Evolutionary conservation across 2,113 vertebrate genomes (phyloP).

Genomic region (Xenus cinereus): DNA sequence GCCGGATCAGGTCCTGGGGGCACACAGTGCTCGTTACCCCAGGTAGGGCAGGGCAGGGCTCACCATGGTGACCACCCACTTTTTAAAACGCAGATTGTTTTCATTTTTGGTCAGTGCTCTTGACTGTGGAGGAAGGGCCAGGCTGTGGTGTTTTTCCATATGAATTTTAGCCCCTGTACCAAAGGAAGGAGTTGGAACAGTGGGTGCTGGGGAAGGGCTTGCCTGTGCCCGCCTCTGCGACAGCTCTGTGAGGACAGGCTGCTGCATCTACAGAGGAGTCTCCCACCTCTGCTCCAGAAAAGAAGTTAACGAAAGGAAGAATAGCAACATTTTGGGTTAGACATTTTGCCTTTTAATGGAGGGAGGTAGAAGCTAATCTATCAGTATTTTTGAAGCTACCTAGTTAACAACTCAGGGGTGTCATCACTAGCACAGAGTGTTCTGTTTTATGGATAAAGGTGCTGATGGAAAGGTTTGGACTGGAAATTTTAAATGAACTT

Average conservation of each 20-base stretch:
- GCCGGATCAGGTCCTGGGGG: conserved; percentile 44
- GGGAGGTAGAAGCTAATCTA: not conserved
- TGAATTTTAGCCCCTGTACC: conserved; percentile 25
- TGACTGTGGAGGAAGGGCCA: conserved; percentile 49
- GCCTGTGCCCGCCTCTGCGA: accelerated
- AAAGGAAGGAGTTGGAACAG: not conserved
- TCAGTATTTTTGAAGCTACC: not conserved
- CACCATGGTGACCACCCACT: conserved; percentile 73
- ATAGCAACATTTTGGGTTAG: not conserved
- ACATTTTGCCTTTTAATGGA: not conserved
- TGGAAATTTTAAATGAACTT: not conserved
- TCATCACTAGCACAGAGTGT: not conserved
- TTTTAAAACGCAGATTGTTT: conserved; percentile 60
- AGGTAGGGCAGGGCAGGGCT: conserved; percentile 78
- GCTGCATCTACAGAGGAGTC: not conserved
- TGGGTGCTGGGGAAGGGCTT: not conserved
- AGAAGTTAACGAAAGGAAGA: not conserved
- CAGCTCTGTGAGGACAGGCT: not conserved
- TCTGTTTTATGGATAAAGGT: not conserved
- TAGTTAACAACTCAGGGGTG: not conserved
- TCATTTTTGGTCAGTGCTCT: conserved; percentile 64
- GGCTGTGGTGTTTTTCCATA: conserved; percentile 44
- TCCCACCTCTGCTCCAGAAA: not conserved
- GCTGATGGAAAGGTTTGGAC: not conserved
- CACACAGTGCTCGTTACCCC: conserved; percentile 77